These are phyloP conservation scores for Cybosia mesomella DNA, from an alignment of 2,888 invertebrate species.

Conservation along the genomic window DNA sequence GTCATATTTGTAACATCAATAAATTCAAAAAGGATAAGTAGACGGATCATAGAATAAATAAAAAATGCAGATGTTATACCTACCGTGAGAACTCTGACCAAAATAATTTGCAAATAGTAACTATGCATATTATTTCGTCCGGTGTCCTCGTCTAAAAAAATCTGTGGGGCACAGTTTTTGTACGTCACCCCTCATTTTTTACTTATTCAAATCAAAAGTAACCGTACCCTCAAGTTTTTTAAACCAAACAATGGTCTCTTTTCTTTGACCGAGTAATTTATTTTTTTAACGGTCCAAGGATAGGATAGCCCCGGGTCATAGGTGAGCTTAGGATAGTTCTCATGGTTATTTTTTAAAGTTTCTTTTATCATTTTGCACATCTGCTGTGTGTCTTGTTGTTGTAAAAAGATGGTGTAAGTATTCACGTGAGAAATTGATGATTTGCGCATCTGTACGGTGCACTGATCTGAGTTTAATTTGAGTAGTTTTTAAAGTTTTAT, in stretches of 20 bases:
- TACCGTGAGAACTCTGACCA: constrained; percentile 80
- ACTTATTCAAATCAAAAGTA: constrained; percentile 83
- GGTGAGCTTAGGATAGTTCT: constrained; percentile 80
- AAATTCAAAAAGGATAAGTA: background rate
- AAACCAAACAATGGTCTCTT: constrained; percentile 76
- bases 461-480: constrained; percentile 39
- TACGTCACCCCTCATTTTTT: constrained; percentile 75
- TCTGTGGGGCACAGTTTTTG: constrained; percentile 69
- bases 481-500: background rate
- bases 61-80: constrained; percentile 51
- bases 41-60: constrained; percentile 19
- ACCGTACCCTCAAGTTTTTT: constrained; percentile 79
- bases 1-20: background rate
- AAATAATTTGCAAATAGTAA: constrained; percentile 73
- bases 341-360: constrained; percentile 74
- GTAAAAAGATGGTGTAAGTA: constrained; percentile 51
- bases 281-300: constrained; percentile 80
- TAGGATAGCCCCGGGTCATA: constrained; percentile 83
- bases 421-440: constrained; percentile 64
- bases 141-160: constrained; percentile 79
- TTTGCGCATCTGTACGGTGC: constrained; percentile 38
- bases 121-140: constrained; percentile 72
- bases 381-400: constrained; percentile 65
- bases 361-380: constrained; percentile 75
- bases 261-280: constrained; percentile 75